A percentile compares a stretch with the other conserved stretches of the same genome.
Conservation (phyloP, 2,888 invertebrate species). For the Eupithecia exiguata region DNA sequence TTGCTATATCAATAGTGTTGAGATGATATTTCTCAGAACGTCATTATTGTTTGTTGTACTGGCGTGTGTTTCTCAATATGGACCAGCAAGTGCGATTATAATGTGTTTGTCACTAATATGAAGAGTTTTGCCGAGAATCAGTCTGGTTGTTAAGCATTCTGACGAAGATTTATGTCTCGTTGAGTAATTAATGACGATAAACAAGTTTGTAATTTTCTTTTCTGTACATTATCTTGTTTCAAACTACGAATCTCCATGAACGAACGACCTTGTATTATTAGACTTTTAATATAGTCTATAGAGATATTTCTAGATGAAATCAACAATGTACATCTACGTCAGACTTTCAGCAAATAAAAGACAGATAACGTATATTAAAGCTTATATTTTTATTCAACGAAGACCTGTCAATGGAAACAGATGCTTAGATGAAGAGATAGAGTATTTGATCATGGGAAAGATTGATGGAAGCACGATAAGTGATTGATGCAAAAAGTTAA, state of each 20-base stretch:
- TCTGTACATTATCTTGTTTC: background rate
- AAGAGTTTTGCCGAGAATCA: background rate
- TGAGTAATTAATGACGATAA: background rate
- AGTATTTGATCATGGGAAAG: slow-evolving; percentile 10
- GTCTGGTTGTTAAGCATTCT: background rate
- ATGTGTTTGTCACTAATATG: background rate
- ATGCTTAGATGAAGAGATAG: background rate
- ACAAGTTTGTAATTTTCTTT: background rate
- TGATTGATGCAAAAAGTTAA: slow-evolving; percentile 62
- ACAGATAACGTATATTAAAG: background rate
- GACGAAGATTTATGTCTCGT: background rate
- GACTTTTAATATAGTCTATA: background rate
- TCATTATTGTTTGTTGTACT: slow-evolving; percentile 23
- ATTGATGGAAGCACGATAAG: slow-evolving; percentile 38
- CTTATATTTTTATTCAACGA: background rate
- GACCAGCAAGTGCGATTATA: background rate
- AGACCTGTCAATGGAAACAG: background rate
- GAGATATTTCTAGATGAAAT: background rate
- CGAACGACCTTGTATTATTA: background rate
- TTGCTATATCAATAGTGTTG: slow-evolving; percentile 24
- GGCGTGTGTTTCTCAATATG: slow-evolving; percentile 1
- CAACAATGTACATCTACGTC: background rate
- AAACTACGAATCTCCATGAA: background rate
- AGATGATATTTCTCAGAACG: slow-evolving; percentile 21
- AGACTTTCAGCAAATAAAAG: background rate